Base-by-base conservation (phyloP, 1,140 invertebrate species). In the Chymomyza costata region DNA sequence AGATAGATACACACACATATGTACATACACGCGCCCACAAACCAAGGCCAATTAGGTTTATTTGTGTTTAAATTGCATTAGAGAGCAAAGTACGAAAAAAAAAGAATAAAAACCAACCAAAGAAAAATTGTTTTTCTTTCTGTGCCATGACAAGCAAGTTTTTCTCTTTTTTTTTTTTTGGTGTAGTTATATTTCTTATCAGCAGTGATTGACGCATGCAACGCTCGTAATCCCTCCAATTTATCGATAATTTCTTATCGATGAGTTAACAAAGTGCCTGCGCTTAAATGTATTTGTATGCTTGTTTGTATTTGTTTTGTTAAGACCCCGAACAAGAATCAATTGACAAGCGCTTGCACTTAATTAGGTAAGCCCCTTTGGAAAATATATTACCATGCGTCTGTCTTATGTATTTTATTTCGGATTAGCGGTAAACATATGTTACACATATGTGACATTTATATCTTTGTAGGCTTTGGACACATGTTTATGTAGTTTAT, bases 31-130 rank as follows among this genome's bases (percentile, higher is more conserved):
- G 17, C 31, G 41, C 34, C 16, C 2, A 6, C n/a, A 21, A 38
- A 13, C 49, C 11, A 18, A 62, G 63, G 53, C 56, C 68, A 74
- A 74, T 74, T 74, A 74, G 70, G 65, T 60, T 49, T 68, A 68
- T 74, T 74, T 74, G 70, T 74, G 70, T 74, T 74, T 74, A 74
- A 74, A 73, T 73, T 73, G 68, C 53, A 73, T 73, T 73, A 73
- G 63, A 67, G 59, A 49, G 46, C 32, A n/a, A n/a, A n/a, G n/a
- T 52, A 41, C 28, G 8, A 43, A 21, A 48, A 31, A 49, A 43
- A 41, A 14, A 32, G 14, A 34, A 49, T 30, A 28, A 55, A 25
- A 10, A 54, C 34, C 45, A 57, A 35, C 18, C 30, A 35, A 39
- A 30, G 8, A 14, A 47, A 31, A 48, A 44, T 21, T n/a, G n/a